Evolutionary conservation across 2,113 vertebrate species (phyloP), one percentile per base, ranked within the genome.

Genomic region (Nerophis lumbriciformis): DNA sequence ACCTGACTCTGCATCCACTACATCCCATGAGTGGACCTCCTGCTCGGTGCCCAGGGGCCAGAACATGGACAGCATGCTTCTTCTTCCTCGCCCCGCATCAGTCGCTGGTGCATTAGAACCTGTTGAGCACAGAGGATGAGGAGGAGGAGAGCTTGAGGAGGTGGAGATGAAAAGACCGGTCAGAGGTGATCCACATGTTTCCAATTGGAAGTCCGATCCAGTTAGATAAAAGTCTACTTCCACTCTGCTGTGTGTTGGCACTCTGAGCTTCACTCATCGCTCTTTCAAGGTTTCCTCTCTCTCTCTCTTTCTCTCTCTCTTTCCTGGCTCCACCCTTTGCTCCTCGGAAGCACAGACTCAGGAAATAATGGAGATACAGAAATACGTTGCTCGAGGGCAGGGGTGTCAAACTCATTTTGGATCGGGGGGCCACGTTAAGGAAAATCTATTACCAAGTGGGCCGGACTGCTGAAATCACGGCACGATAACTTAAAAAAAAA

Each of bases 11-110:
- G 84, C 83, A 85, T 35, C 83, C 65, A 75, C 93, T 87, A 92
- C 91, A 90, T 91, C 93, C 93, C 93, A 93, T 92, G 83, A 87
- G 87, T 88, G 77, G 82, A 81, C 78, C 70, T 87, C 72, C 86
- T 84, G 77, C 78, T 73, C 79, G 53, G 64, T 72, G 77, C 57
- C 70, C 67, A 82, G 71, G 70, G 45, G 53, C 69, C 77, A 44
- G 72, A 75, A 86, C 76, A 64, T 63, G 63, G 84, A 80, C 85
- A 88, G 75, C 86, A 87, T 89, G 80, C 86, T 84, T 78, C 82
- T 78, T 73, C 67, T 68, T 62, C 21, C 21, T 37, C 37, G n/a
- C 36, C 72, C 66, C 68, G 64, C 77, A 82, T 71, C 11, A 48
- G 47, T 71, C 44, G 39, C 44, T 49, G 48, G 47, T 48, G 1